These are phyloP conservation scores for Drosophila bifasciata DNA, from an alignment of 1,140 invertebrate genomes.

Conservation along the genomic window DNA sequence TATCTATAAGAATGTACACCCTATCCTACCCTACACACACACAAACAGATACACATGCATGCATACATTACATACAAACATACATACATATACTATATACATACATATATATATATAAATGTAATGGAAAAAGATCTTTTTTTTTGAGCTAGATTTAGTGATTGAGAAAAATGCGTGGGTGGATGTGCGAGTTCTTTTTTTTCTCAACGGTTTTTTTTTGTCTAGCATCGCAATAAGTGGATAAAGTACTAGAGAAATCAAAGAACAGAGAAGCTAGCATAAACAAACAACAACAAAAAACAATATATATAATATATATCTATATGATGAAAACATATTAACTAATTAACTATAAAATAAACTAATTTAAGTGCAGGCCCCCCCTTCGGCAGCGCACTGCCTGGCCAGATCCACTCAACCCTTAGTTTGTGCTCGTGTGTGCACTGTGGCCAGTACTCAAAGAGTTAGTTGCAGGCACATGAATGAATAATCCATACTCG, in stretches of 20 bases:
- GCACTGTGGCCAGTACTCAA: constrained; percentile 58
- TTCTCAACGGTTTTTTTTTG: constrained; percentile 35
- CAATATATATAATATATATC: constrained; percentile 8
- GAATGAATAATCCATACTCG: no score
- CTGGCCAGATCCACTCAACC: no score
- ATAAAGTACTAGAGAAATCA: constrained; percentile 43
- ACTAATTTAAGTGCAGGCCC: constrained; percentile 33
- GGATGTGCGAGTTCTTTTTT: not conserved
- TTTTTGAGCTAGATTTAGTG: constrained; percentile 57
- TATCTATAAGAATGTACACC: constrained; percentile 31
- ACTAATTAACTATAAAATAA: constrained; percentile 32
- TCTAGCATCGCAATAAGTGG: constrained; percentile 48
- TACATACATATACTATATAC: constrained; percentile 1
- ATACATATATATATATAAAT: constrained; percentile 19
- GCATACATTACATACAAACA: constrained; percentile 7
- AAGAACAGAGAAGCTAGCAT: constrained; percentile 26
- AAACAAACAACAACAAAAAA: constrained; percentile 31
- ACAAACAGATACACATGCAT: constrained; percentile 24
- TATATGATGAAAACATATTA: constrained; percentile 33
- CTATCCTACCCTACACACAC: constrained; percentile 8
- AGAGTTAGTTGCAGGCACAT: constrained; percentile 70
- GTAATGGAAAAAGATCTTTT: constrained; percentile 37
- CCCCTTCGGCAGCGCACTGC: no score
- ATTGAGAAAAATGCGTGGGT: constrained; percentile 12
- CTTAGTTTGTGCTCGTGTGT: not conserved